Conservation (phyloP, 1,140 invertebrate species). For the Drosophila prosaltans region DNA sequence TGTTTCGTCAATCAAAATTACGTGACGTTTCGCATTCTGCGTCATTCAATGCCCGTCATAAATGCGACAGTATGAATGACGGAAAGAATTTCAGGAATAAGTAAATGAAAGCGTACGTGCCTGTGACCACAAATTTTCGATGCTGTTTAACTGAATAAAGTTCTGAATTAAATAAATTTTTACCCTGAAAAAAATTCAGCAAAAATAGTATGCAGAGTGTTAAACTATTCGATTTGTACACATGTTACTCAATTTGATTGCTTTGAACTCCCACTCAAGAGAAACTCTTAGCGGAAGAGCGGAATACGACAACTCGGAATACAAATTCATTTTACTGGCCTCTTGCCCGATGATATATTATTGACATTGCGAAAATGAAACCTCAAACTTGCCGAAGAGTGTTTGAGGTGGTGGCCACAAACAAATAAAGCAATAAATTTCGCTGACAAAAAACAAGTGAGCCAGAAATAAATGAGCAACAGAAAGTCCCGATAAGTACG, state of each 20-base stretch:
- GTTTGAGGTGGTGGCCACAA: constrained; percentile 50
- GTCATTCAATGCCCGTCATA: constrained; percentile 34
- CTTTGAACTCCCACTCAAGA: neutral
- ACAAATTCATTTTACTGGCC: constrained; percentile 25
- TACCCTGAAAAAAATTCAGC: neutral
- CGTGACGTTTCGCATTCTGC: constrained; percentile 58
- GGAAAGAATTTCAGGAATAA: neutral
- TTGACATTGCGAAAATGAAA: constrained; percentile 75
- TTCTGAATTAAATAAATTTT: neutral
- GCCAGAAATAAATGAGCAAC: constrained; percentile 48
- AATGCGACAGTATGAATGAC: constrained; percentile 19
- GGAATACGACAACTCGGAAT: neutral
- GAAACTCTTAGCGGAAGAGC: neutral
- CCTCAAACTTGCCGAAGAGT: constrained; percentile 12
- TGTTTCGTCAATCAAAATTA: constrained; percentile 80
- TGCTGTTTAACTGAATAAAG: neutral
- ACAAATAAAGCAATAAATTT: constrained; percentile 81
- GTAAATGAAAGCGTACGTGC: neutral
- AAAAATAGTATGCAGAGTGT: neutral
- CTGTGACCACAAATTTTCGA: neutral
- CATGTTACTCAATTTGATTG: neutral
- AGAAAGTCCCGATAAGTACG: constrained; percentile 68
- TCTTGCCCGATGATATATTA: constrained; percentile 76
- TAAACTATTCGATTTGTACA: too few relatives aligned
- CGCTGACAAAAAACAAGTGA: constrained; percentile 76